These are phyloP conservation scores for Pseudopleuronectes americanus DNA, from an alignment of 2,797 vertebrate genomes.

Conservation along the genomic window DNA sequence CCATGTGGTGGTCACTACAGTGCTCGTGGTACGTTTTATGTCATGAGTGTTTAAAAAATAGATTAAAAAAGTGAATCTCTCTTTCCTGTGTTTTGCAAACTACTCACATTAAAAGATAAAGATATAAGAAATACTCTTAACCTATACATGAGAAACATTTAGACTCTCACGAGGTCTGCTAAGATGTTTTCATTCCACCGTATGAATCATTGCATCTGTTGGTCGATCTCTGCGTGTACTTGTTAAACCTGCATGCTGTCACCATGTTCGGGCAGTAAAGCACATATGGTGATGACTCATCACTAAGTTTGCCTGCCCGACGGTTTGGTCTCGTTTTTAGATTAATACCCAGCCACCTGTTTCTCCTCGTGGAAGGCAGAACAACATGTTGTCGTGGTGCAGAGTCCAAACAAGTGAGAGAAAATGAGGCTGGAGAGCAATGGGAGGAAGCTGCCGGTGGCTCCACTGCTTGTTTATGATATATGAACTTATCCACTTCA, in stretches of 20 bases:
- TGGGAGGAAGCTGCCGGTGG: background rate
- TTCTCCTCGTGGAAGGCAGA: background rate
- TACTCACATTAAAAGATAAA: too few species aligned
- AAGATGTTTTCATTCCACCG: constrained; percentile 26
- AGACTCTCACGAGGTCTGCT: constrained; percentile 1
- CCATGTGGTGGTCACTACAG: too few species aligned
- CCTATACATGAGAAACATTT: background rate
- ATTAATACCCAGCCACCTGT: constrained; percentile 17
- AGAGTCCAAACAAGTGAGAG: constrained; percentile 1
- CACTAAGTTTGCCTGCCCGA: constrained; percentile 16
- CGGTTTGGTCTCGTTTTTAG: constrained; percentile 11
- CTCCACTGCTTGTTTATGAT: background rate
- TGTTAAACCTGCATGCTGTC: constrained; percentile 23
- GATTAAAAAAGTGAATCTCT: too few species aligned
- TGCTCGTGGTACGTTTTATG: too few species aligned
- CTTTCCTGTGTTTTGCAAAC: background rate
- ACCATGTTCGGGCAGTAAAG: constrained; percentile 24
- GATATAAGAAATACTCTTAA: background rate
- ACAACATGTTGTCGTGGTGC: constrained; percentile 16
- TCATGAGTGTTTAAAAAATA: too few species aligned
- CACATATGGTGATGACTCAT: constrained; percentile 55
- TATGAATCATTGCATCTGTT: constrained; percentile 60
- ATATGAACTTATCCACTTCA: background rate
- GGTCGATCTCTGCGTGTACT: constrained; percentile 6
- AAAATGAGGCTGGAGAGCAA: background rate